Percentiles rank a stretch among this genome's conserved stretches.
Conservation (phyloP, 2,888 invertebrate species). For the Coleophora flavipennella region DNA sequence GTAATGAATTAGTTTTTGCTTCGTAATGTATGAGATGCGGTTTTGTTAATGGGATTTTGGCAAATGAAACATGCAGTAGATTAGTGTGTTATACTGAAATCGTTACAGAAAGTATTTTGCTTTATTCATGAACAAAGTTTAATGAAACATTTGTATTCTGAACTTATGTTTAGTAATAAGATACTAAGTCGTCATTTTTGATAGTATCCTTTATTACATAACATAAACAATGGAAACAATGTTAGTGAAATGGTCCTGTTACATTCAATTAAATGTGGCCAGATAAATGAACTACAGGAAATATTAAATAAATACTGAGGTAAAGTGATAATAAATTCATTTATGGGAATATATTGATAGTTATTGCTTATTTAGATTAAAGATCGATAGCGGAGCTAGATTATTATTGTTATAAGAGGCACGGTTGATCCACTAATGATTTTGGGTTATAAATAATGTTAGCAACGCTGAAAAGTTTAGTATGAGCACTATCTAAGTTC, state of each 20-base stretch:
- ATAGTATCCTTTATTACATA: no score
- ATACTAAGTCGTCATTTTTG: no score
- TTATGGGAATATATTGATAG: conserved; percentile 15
- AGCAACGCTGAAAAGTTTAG: conserved; percentile 2
- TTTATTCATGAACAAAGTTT: no score
- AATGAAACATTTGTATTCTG: no score
- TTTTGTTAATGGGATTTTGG: no score
- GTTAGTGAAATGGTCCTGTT: background rate
- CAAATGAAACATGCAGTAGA: no score
- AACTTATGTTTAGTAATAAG: no score
- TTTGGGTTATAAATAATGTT: conserved; percentile 10
- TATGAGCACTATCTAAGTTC: background rate
- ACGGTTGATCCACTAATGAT: conserved; percentile 16
- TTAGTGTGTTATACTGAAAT: no score
- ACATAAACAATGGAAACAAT: no score
- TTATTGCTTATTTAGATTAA: conserved; percentile 22
- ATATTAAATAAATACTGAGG: conserved; percentile 3
- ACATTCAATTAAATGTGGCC: background rate
- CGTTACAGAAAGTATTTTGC: no score
- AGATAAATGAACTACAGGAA: background rate
- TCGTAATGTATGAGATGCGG: background rate
- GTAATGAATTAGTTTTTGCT: background rate
- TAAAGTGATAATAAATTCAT: conserved; percentile 13
- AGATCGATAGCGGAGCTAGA: conserved; percentile 12
- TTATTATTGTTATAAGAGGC: conserved; percentile 15